Conservation (phyloP, 2,113 vertebrate genomes). For the Cochlearius cochlearius region DNA sequence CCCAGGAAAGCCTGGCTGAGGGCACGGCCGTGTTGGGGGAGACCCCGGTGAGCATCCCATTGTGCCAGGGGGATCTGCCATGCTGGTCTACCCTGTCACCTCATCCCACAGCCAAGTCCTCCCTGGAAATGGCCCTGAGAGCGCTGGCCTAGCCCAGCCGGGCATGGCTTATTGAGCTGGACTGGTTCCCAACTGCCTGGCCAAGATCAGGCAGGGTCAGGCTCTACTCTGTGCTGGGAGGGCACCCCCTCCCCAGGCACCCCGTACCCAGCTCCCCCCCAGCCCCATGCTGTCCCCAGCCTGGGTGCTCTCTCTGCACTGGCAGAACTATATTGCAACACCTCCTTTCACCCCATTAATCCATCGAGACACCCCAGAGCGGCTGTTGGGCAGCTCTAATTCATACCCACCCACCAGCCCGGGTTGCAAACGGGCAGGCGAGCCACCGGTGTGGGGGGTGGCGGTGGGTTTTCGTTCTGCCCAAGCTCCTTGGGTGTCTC, state of each 20-base stretch:
- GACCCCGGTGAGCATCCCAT: accelerated
- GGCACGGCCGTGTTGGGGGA: accelerated
- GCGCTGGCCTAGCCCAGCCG: neutral
- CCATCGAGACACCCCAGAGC: accelerated
- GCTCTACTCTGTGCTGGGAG: neutral
- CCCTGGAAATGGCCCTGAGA: neutral
- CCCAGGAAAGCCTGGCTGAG: neutral
- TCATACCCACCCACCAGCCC: neutral
- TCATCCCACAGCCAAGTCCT: neutral
- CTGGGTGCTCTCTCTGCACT: neutral
- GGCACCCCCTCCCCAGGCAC: neutral
- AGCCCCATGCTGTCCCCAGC: too few relatives aligned
- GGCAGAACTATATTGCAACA: neutral
- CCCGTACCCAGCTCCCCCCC: neutral
- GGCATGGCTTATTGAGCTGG: neutral
- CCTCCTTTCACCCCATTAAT: neutral
- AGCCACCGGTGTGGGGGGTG: too few relatives aligned
- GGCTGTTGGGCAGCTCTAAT: neutral
- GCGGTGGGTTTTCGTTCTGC: accelerated
- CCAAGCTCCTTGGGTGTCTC: neutral
- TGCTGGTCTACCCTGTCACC: accelerated
- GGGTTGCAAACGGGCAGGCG: neutral
- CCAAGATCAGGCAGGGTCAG: neutral
- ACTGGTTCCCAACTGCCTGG: neutral
- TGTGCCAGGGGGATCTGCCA: neutral